A percentile compares a stretch with the other conserved stretches of the same genome.
phyloP scores from a whole-genome alignment of 2,113 vertebrate species.

The Montifringilla adamsi region DNA sequence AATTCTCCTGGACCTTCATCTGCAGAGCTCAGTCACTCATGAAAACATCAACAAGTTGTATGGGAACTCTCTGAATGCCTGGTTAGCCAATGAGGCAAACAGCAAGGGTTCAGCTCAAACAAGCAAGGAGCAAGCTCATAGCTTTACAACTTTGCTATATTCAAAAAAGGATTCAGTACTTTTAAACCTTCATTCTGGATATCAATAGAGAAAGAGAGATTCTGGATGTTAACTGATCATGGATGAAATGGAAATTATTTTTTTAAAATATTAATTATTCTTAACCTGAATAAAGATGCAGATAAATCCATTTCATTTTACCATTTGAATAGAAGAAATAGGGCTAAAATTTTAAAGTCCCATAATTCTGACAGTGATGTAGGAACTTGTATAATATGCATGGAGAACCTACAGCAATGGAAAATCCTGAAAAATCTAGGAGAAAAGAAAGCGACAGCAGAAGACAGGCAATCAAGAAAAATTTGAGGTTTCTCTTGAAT shows the following conservation, averaged over 20 bases:
- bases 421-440: not conserved
- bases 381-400: not conserved
- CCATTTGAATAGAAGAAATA: not conserved
- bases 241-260: not conserved
- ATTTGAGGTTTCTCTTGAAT: not conserved
- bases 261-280: not conserved
- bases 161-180: not conserved
- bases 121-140: not conserved
- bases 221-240: not conserved
- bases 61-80: not conserved
- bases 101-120: not conserved
- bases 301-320: not conserved
- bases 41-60: not conserved
- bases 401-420: not conserved
- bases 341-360: not conserved
- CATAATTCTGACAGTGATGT: not conserved
- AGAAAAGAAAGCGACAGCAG: not conserved
- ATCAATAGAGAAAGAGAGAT: not conserved
- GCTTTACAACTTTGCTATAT: not conserved
- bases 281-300: not conserved
- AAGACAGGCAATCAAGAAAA: not conserved
- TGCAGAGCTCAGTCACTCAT: not conserved
- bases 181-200: not conserved
- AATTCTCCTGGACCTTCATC: not conserved
- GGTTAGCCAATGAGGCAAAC: not conserved